A percentile compares a stretch with the other conserved stretches of the same genome.
Conservation (phyloP, 2,888 invertebrate genomes). For the Luperina nickerlii region DNA sequence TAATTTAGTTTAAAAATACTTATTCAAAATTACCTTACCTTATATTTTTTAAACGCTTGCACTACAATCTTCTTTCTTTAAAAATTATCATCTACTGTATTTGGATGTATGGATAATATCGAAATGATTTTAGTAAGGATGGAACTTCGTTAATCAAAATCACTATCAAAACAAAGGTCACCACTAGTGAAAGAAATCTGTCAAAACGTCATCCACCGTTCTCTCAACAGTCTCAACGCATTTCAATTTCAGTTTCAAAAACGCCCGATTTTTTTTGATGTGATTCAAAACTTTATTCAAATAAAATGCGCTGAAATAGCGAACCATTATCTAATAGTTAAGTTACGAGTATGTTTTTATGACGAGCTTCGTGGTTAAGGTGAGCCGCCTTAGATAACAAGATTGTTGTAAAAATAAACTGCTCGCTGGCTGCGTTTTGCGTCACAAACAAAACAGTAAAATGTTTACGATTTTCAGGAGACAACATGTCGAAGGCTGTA, state of each 20-base stretch:
- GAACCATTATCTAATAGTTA: conserved; percentile 58
- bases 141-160: background rate
- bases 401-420: conserved; percentile 83
- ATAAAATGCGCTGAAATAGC: conserved; percentile 73
- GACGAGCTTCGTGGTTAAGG: conserved; percentile 76
- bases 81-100: background rate
- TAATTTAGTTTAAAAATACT: background rate
- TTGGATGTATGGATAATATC: background rate
- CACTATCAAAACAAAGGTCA: conserved; percentile 25
- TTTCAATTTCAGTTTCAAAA: conserved; percentile 78
- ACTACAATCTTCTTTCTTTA: background rate
- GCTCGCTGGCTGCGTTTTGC: conserved; percentile 75
- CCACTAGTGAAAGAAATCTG: conserved; percentile 50
- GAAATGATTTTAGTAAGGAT: background rate
- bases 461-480: conserved; percentile 85
- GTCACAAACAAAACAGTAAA: conserved; percentile 87
- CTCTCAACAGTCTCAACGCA: conserved; percentile 68
- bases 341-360: conserved; percentile 81
- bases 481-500: conserved; percentile 86
- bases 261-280: conserved; percentile 70
- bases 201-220: conserved; percentile 75
- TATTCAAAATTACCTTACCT: background rate
- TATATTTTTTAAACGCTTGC: background rate
- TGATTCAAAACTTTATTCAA: conserved; percentile 66
- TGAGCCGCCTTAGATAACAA: conserved; percentile 64